Base-by-base conservation (phyloP, 2,113 vertebrate genomes). In the Nothobranchius furzeri region DNA sequence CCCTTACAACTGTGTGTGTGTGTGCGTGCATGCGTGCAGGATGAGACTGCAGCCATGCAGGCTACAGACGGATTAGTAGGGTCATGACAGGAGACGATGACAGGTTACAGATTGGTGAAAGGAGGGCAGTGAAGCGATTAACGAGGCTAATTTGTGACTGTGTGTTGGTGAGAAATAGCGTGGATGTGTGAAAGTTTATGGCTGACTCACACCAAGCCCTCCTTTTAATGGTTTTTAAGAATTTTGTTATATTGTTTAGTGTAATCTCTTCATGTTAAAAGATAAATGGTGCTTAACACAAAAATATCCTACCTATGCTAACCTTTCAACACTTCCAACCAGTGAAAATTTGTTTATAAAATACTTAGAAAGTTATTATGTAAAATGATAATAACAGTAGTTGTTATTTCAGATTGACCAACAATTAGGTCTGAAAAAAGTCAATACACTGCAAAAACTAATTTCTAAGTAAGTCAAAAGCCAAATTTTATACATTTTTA, bases 51-150 rank as follows among this genome's bases (percentile, higher is more conserved):
- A 61, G 70, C 75, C 46, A 20, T 35, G 69, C 59, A 66, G 76
- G 66, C 78, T 9, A 49, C 63, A 76, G 71, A 76, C 76, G 68
- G 79, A 86, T 84, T 82, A 85, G 61, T 65, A 70, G 85, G 85
- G 83, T 84, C 70, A 17, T 87, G 83, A 85, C 84, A 78, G 76
- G 61, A 60, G 78, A 77, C 78, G 73, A 88, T 82, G 82, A 81
- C 73, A 81, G 79, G 76, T 86, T 87, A 60, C 60, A 9, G 70
- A 61, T 62, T 79, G 79, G 85, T 83, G 82, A 84, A 85, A 85
- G 82, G 78, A 85, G 71, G 75, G 37, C 73, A 79, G 36, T 5
- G 76, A 84, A 81, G 70, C 3, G 64, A 83, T 83, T 84, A 86
- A 79, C 49, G 0, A 67, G 35, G 61, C 79, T 88, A 82, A 85